Conservation (phyloP, 2,113 vertebrate genomes). For the Erinaceus europaeus region DNA sequence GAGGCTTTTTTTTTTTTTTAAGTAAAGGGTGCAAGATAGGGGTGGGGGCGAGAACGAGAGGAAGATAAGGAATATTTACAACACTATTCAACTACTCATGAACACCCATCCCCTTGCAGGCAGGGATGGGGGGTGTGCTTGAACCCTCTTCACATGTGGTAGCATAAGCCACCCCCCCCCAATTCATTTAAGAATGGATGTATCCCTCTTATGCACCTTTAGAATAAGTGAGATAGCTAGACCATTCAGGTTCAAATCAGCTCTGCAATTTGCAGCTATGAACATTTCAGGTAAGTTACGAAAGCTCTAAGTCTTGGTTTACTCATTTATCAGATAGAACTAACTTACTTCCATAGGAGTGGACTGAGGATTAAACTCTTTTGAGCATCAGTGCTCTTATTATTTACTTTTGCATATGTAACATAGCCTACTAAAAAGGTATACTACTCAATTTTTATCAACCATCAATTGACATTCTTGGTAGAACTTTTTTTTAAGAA, state of each 20-base stretch:
- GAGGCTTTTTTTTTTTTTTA: too few species aligned
- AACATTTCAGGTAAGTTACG: not conserved
- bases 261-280: not conserved
- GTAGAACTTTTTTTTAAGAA: not conserved
- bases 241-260: not conserved
- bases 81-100: too few species aligned
- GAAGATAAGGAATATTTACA: too few species aligned
- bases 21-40: too few species aligned
- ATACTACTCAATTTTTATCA: slow-evolving; percentile 30
- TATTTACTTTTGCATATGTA: not conserved
- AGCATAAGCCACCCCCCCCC: too few species aligned
- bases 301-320: not conserved
- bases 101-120: too few species aligned
- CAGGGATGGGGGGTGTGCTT: too few species aligned
- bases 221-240: not conserved
- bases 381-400: not conserved
- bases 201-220: not conserved
- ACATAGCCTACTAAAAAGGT: not conserved
- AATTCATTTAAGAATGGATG: not conserved
- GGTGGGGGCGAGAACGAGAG: too few species aligned
- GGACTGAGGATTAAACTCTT: not conserved
- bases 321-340: slow-evolving; percentile 6
- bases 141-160: too few species aligned
- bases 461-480: slow-evolving; percentile 10
- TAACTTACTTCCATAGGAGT: not conserved